phyloP scores from a whole-genome alignment of 1,140 invertebrate genomes.

The Dreissena rostriformis region DNA sequence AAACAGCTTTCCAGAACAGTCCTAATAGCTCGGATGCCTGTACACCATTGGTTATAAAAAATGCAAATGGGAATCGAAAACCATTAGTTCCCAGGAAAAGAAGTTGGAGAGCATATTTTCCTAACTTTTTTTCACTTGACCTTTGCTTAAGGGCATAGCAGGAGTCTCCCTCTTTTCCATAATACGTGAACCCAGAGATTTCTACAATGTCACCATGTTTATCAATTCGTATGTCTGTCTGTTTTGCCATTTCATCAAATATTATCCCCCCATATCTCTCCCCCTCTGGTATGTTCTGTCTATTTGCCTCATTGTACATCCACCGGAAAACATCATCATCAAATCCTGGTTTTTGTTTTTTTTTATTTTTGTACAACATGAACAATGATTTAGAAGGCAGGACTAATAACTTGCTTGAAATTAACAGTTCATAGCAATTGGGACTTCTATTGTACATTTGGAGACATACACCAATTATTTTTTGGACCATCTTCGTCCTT shows the following conservation, averaged over 20 bases:
- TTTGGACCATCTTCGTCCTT: not conserved
- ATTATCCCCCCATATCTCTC: constrained; percentile 11
- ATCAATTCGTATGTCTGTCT: constrained; percentile 2
- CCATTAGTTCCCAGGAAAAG: constrained; percentile 54
- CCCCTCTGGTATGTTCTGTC: constrained; percentile 10
- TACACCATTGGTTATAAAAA: constrained; percentile 53
- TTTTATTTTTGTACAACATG: constrained; percentile 20
- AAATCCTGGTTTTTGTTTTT: constrained; percentile 26
- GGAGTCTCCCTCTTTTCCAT: constrained; percentile 32
- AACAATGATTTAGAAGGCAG: not conserved
- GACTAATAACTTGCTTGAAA: not conserved
- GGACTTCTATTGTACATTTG: constrained; percentile 16
- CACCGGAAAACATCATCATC: constrained; percentile 9
- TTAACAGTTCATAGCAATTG: not conserved
- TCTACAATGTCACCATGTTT: constrained; percentile 30
- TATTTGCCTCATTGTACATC: constrained; percentile 25
- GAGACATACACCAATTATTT: not conserved
- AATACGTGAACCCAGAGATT: constrained; percentile 49
- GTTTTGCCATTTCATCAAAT: constrained; percentile 30
- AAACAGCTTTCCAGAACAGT: constrained; percentile 59
- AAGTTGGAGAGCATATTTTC: constrained; percentile 54
- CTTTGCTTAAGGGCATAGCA: constrained; percentile 19
- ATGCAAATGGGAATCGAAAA: constrained; percentile 58
- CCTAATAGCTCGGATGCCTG: constrained; percentile 48
- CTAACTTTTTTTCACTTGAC: constrained; percentile 27